These are phyloP conservation scores for Halocaridina rubra DNA, from an alignment of 2,888 invertebrate species.

Conservation along the genomic window DNA sequence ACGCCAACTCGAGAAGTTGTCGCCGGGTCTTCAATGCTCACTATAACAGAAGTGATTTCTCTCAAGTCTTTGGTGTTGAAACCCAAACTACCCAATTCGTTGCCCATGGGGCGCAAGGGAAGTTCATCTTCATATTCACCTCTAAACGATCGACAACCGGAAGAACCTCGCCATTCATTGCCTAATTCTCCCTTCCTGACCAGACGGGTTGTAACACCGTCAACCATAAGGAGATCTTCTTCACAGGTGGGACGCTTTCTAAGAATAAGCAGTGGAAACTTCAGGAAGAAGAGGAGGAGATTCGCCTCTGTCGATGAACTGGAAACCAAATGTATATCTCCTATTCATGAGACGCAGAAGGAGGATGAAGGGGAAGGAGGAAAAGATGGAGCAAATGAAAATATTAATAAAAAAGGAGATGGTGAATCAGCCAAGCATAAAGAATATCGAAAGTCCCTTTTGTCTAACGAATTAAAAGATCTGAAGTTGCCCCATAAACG, in stretches of 20 bases:
- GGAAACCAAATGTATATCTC: constrained; percentile 50
- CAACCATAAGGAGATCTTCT: constrained; percentile 47
- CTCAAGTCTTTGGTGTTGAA: constrained; percentile 46
- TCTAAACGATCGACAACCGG: background rate
- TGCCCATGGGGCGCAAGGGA: constrained; percentile 13
- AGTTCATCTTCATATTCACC: background rate
- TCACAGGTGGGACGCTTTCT: constrained; percentile 41
- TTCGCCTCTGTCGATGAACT: constrained; percentile 59
- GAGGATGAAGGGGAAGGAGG: constrained; percentile 32
- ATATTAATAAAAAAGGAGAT: background rate
- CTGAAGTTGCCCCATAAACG: constrained; percentile 15
- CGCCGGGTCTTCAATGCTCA: constrained; percentile 18
- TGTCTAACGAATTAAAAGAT: background rate
- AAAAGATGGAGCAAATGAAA: background rate
- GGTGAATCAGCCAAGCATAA: constrained; percentile 20
- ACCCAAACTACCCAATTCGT: constrained; percentile 16
- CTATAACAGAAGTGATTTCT: constrained; percentile 57
- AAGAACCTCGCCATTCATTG: constrained; percentile 25
- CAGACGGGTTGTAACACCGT: constrained; percentile 28
- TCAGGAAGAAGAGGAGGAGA: constrained; percentile 41
- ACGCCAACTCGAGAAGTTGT: constrained; percentile 9
- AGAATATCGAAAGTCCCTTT: constrained; percentile 15
- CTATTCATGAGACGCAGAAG: constrained; percentile 49
- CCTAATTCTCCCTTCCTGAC: constrained; percentile 53
- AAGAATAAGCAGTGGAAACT: constrained; percentile 30